These are phyloP conservation scores for Mercenaria mercenaria DNA, from an alignment of 1,140 invertebrate genomes.

Conservation along the genomic window DNA sequence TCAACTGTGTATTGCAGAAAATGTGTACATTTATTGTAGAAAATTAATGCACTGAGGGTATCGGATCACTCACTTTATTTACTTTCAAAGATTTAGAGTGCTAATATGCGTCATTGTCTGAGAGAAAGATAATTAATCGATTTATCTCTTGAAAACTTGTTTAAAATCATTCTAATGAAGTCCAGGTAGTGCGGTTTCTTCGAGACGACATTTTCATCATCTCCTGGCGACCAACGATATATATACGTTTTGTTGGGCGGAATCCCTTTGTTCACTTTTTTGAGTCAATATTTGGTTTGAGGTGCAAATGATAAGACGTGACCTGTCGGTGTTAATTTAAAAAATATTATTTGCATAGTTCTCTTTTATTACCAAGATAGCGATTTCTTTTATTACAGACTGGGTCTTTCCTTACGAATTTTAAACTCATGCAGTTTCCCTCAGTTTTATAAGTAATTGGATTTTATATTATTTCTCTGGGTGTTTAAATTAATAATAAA, in stretches of 20 bases:
- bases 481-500: not conserved
- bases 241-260: not conserved
- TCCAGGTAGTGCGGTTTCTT: not conserved
- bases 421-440: too few species aligned
- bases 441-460: too few species aligned
- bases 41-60: too few species aligned
- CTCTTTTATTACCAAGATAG: not conserved
- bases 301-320: conserved; percentile 12
- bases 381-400: too few species aligned
- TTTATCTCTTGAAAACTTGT: not conserved
- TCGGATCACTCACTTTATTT: too few species aligned
- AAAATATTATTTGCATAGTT: not conserved
- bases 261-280: not conserved
- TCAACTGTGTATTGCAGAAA: too few species aligned
- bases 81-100: not conserved
- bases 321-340: conserved; percentile 2
- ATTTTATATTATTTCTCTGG: too few species aligned
- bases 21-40: too few species aligned
- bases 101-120: not conserved
- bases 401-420: too few species aligned
- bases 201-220: not conserved
- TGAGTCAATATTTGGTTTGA: conserved; percentile 19
- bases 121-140: not conserved
- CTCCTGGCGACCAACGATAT: not conserved
- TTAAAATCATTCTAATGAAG: not conserved